Conservation (phyloP, 2,888 invertebrate species). For the Osedax fenrisi region DNA sequence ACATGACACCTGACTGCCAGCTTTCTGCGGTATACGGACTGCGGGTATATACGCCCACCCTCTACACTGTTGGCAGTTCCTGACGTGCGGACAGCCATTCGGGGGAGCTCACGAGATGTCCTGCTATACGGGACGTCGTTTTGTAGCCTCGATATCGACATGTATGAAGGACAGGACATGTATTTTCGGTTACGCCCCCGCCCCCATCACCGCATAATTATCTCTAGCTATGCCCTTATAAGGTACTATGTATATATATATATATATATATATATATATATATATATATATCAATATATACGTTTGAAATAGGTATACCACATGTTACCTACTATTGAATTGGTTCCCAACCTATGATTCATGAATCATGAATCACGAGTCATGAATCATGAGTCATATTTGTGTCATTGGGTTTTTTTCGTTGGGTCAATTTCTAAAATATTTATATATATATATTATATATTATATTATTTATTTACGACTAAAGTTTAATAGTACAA, state of each 20-base stretch:
- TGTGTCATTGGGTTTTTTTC: too few species aligned
- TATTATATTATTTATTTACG: too few species aligned
- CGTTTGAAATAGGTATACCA: not conserved
- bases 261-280: not conserved
- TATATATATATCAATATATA: not conserved
- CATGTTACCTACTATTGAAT: not conserved
- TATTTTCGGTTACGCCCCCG: constrained; percentile 28
- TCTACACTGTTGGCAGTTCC: constrained; percentile 35
- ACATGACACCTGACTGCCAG: too few species aligned
- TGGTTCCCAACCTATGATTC: not conserved
- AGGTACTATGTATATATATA: not conserved
- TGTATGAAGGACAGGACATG: constrained; percentile 32
- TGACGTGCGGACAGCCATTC: constrained; percentile 30
- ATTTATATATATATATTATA: too few species aligned
- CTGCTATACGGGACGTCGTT: constrained; percentile 33
- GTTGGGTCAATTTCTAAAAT: too few species aligned
- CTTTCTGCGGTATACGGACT: constrained; percentile 22
- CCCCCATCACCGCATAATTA: too few species aligned
- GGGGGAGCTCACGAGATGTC: constrained; percentile 30
- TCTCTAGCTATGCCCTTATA: too few species aligned
- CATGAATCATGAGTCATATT: too few species aligned
- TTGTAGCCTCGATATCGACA: constrained; percentile 3
- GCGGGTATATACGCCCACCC: constrained; percentile 31
- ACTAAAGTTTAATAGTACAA: too few species aligned
- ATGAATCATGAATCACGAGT: too few species aligned